Percentiles rank a stretch among this genome's conserved stretches.
phyloP scores from a whole-genome alignment of 2,888 invertebrate genomes.

The Ochropleura leucogaster region DNA sequence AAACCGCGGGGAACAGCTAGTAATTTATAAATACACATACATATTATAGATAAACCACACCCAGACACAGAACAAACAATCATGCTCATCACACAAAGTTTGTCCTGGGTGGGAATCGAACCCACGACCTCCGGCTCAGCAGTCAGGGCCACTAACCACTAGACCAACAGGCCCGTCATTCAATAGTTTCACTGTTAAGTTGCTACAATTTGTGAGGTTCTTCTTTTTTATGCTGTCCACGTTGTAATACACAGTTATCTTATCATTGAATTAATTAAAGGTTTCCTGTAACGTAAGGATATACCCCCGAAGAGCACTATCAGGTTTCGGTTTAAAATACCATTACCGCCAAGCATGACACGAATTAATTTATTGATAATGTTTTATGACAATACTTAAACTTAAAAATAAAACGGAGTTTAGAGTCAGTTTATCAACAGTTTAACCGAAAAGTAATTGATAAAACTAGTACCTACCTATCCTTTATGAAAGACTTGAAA shows the following conservation, averaged over 20 bases:
- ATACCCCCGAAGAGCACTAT: conserved; percentile 31
- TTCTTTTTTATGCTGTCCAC: conserved; percentile 3
- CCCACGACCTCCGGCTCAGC: too few relatives aligned
- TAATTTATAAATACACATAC: too few relatives aligned
- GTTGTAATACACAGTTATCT: conserved; percentile 7
- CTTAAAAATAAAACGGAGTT: conserved; percentile 2
- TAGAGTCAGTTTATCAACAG: neutral
- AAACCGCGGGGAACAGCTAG: too few relatives aligned
- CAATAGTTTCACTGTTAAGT: neutral
- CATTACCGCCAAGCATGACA: conserved; percentile 24
- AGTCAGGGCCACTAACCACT: too few relatives aligned
- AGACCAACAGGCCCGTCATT: too few relatives aligned
- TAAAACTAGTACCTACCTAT: neutral
- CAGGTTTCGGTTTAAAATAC: conserved; percentile 5
- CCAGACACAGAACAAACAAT: too few relatives aligned
- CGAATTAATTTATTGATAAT: conserved; percentile 42
- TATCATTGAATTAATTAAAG: conserved; percentile 35
- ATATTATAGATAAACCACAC: too few relatives aligned
- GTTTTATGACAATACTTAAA: conserved; percentile 5
- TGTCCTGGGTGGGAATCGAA: too few relatives aligned
- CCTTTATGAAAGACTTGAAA: neutral
- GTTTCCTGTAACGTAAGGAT: conserved; percentile 38
- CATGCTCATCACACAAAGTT: too few relatives aligned
- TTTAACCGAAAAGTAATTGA: neutral
- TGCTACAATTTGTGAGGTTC: neutral